phyloP scores from a whole-genome alignment of 1,140 invertebrate species.

The Hyposmocoma kahamanoa region DNA sequence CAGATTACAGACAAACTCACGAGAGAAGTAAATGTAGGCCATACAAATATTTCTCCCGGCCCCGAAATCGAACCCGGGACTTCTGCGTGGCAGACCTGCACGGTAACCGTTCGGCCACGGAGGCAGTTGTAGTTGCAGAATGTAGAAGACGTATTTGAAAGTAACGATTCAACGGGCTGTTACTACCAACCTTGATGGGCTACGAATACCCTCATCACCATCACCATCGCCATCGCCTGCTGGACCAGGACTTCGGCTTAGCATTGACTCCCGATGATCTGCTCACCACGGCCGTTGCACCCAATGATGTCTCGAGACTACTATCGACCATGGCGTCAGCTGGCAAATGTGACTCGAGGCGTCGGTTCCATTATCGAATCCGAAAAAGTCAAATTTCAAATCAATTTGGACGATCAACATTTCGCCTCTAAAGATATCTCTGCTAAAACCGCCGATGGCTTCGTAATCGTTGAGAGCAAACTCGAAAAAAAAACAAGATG shows the following conservation, averaged over 20 bases:
- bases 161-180: too few relatives aligned
- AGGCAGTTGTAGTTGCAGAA: too few relatives aligned
- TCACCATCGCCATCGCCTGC: slow-evolving; percentile 79
- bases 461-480: slow-evolving; percentile 80
- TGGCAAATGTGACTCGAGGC: slow-evolving; percentile 75
- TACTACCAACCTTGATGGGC: slow-evolving; percentile 62
- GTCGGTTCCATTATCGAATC: slow-evolving; percentile 82
- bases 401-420: slow-evolving; percentile 87
- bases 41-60: too few relatives aligned
- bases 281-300: slow-evolving; percentile 72
- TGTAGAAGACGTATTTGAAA: too few relatives aligned
- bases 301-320: slow-evolving; percentile 71
- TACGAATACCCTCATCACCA: slow-evolving; percentile 76
- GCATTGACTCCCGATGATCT: slow-evolving; percentile 81
- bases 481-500: slow-evolving; percentile 85
- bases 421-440: slow-evolving; percentile 89
- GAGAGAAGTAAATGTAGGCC: too few relatives aligned
- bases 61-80: too few relatives aligned
- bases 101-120: too few relatives aligned
- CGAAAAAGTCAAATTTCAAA: slow-evolving; percentile 75
- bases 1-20: too few relatives aligned
- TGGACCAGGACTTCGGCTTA: slow-evolving; percentile 85
- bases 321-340: slow-evolving; percentile 79
- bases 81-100: too few relatives aligned
- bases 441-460: slow-evolving; percentile 84